Base-by-base conservation (phyloP, 2,113 vertebrate genomes). In the Plectropomus leopardus region DNA sequence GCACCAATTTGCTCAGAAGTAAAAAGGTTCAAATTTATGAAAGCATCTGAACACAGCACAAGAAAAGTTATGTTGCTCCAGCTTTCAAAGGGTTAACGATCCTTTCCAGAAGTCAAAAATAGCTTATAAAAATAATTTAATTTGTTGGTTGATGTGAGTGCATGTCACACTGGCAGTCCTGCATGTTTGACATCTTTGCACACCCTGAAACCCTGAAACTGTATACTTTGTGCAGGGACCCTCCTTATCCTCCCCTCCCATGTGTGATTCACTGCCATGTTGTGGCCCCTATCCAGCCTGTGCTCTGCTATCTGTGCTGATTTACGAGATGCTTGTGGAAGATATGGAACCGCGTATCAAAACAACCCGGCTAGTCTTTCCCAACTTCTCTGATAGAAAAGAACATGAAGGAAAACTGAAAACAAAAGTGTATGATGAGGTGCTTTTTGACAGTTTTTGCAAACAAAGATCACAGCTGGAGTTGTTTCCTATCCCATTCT, bases 61-160 rank as follows among this genome's bases (percentile, higher is more conserved):
- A n/a, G n/a, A n/a, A n/a, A n/a, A n/a, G n/a, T n/a, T n/a, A n/a
- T n/a, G n/a, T n/a, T n/a, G n/a, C n/a, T n/a, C n/a, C n/a, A n/a
- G n/a, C n/a, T n/a, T n/a, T n/a, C n/a, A n/a, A n/a, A n/a, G 28
- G 64, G 57, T 70, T 10, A 47, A 75, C 53, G 70, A 77, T 83
- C 67, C 76, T 78, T 79, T 83, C 70, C 79, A 67, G 69, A 88
- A 82, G 84, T 92, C 88, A 86, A 90, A 93, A 92, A 91, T 92
- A 93, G 85, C 85, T 91, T 93, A 94, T 80, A 94, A 92, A 95
- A 94, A 94, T 92, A 94, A 87, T 91, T 78, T 84, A 2, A 65
- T 26, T 70, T 45, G 13, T 68, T 72, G 53, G 45, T 66, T 59
- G 26, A 69, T 74, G 44, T 64, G 80, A 86, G 72, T 26, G 78